Evolutionary conservation across 2,113 vertebrate genomes (phyloP), one percentile per base, ranked within the genome.

Genomic region (Choloepus hoffmanni): DNA sequence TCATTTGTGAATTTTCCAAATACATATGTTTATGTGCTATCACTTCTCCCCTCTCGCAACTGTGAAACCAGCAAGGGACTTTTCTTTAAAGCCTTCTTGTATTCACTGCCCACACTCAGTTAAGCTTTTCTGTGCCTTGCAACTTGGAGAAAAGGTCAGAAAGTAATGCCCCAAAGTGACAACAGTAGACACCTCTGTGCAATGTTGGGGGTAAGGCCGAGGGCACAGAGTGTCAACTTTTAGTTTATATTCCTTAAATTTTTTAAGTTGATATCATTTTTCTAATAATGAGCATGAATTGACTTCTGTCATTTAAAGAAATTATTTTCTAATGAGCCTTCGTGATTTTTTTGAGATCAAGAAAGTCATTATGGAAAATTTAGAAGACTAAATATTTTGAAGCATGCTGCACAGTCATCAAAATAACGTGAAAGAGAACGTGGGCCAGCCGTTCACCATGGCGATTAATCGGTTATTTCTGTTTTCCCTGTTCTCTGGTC

Each of bases 31-130:
- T 60, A 58, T 13, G 50, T 63, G 53, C 60, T 3, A 23, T 16
- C 0, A 11, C 33, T 58, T 67, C 36, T 95, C 92, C 50, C 74
- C n/a, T 63, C 87, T 72, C 90, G 14, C 62, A 18, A 23, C 10
- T 1, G 10, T 0, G 8, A 21, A 36, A 18, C 15, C 3, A 7
- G 67, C 23, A 1, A 45, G 93, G 33, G 28, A 7, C 43, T 63
- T 62, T 30, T 58, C 53, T 5, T 2, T 36, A 23, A 1, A 72
- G 85, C 53, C 0, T 26, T 72, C 70, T 58, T 30, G 76, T 43
- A 45, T 79, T 26, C 36, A 43, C 18, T 9, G 43, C 23, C 19
- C 1, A 3, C 2, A 0, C 62, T 15, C 0, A 0, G n/a, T 15
- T 23, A 50, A 7, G 30, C 11, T 45, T 85, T 65, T 73, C 83